Percentiles rank a stretch among this genome's conserved stretches.
phyloP scores from a whole-genome alignment of 92 coral and sea anemone genomes.

The Actinostola sp. region DNA sequence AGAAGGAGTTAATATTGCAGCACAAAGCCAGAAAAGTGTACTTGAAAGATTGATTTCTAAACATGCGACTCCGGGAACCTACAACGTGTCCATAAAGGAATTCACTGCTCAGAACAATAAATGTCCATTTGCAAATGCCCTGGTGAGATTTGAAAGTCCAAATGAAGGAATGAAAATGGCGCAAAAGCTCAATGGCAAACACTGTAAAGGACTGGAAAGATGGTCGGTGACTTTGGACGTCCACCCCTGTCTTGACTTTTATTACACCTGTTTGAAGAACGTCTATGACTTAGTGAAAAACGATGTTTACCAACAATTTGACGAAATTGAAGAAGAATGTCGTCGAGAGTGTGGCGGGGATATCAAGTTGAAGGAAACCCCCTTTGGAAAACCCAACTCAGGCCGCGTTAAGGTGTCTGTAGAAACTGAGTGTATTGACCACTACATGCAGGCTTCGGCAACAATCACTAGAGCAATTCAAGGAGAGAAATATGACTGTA shows the following conservation, averaged over 20 bases:
- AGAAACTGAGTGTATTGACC: conserved; percentile 44
- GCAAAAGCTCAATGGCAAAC: conserved; percentile 19
- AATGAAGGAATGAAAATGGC: conserved; percentile 45
- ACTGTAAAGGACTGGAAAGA: conserved; percentile 16
- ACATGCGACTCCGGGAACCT: conserved; percentile 17
- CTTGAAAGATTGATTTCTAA: conserved; percentile 7
- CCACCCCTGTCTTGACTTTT: conserved; percentile 30
- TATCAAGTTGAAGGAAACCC: conserved; percentile 1
- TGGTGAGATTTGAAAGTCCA: conserved; percentile 28
- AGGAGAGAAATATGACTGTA: conserved; percentile 54
- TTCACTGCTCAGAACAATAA: conserved; percentile 14
- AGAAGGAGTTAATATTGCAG: conserved; percentile 4
- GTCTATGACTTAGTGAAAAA: conserved; percentile 38
- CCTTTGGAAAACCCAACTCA: conserved; percentile 7
- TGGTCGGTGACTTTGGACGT: conserved; percentile 30
- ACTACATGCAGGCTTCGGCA: conserved; percentile 39
- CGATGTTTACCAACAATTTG: neutral
- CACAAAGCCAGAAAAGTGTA: conserved; percentile 5
- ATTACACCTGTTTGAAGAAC: conserved; percentile 32
- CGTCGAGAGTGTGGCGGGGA: neutral
- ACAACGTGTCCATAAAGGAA: conserved; percentile 16
- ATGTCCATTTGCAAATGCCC: conserved; percentile 19
- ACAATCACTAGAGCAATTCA: conserved; percentile 18
- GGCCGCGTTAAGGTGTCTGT: conserved; percentile 37
- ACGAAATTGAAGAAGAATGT: conserved; percentile 22